Evolutionary conservation across 2,113 vertebrate genomes (phyloP).

Genomic region (Misgurnus mizolepis): DNA sequence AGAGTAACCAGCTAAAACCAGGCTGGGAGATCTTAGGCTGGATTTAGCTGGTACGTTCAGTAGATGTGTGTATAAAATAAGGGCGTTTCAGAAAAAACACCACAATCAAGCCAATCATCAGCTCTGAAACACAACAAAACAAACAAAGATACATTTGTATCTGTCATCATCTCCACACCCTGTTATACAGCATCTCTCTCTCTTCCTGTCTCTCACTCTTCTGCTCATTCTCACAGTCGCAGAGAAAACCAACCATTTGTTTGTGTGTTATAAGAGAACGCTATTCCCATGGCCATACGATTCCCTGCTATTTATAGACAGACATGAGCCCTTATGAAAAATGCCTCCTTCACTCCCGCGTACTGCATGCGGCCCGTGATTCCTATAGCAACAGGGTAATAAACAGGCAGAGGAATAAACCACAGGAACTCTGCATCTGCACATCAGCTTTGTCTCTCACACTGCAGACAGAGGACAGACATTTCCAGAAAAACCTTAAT

Average conservation of each 20-base stretch:
- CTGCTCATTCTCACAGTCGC: slow-evolving; percentile 32
- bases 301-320: slow-evolving; percentile 22
- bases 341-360: neutral
- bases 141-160: slow-evolving; percentile 19
- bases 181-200: neutral
- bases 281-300: slow-evolving; percentile 37
- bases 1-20: no score
- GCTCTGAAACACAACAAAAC: neutral
- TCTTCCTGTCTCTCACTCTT: slow-evolving; percentile 32
- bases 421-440: neutral
- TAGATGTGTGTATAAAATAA: neutral
- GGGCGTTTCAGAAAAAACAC: neutral
- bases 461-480: slow-evolving; percentile 6
- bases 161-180: slow-evolving; percentile 8
- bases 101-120: neutral
- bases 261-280: neutral
- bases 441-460: slow-evolving; percentile 6
- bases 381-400: slow-evolving; percentile 6
- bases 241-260: slow-evolving; percentile 25
- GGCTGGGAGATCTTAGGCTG: no score
- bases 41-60: no score
- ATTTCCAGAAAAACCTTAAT: neutral
- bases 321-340: neutral
- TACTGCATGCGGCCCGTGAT: neutral
- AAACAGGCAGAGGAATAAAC: neutral